phyloP scores from a whole-genome alignment of 2,888 invertebrate genomes.

The Venustoraphidia nigricollis region DNA sequence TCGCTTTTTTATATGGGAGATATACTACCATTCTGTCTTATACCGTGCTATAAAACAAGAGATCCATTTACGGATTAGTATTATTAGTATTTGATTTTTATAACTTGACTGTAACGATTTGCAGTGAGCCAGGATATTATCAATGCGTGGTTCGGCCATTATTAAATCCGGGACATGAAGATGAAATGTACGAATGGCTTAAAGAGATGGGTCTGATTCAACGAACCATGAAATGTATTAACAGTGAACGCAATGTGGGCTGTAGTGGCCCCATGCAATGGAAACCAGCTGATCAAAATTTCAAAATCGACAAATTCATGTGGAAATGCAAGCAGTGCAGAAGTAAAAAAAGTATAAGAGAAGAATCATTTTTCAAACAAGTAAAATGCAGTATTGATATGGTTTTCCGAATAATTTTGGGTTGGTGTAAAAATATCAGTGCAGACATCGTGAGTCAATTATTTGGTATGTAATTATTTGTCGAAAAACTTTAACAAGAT shows the following conservation, averaged over 20 bases:
- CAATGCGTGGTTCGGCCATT: conserved; percentile 31
- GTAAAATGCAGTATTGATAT: conserved; percentile 45
- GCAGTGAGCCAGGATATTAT: conserved; percentile 27
- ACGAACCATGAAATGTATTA: conserved; percentile 27
- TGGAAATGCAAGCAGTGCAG: conserved; percentile 33
- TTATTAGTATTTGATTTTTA: neutral
- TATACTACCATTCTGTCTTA: too few relatives aligned
- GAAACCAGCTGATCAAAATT: conserved; percentile 22
- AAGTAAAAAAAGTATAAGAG: conserved; percentile 30
- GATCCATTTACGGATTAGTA: neutral
- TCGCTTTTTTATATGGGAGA: too few relatives aligned
- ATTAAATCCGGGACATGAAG: conserved; percentile 33
- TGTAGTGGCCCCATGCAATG: conserved; percentile 24
- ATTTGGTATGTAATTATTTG: conserved; percentile 31
- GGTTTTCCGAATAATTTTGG: conserved; percentile 41
- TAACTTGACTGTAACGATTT: conserved; percentile 9
- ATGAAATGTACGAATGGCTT: conserved; percentile 34
- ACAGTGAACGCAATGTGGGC: conserved; percentile 11
- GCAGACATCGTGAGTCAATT: conserved; percentile 31
- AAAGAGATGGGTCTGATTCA: conserved; percentile 31
- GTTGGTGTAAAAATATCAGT: conserved; percentile 50
- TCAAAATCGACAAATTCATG: neutral
- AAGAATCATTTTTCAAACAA: conserved; percentile 42
- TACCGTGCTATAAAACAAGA: too few relatives aligned
- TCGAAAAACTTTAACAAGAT: neutral